Conservation (phyloP, 2,888 invertebrate genomes). For the Elmis aenea region DNA sequence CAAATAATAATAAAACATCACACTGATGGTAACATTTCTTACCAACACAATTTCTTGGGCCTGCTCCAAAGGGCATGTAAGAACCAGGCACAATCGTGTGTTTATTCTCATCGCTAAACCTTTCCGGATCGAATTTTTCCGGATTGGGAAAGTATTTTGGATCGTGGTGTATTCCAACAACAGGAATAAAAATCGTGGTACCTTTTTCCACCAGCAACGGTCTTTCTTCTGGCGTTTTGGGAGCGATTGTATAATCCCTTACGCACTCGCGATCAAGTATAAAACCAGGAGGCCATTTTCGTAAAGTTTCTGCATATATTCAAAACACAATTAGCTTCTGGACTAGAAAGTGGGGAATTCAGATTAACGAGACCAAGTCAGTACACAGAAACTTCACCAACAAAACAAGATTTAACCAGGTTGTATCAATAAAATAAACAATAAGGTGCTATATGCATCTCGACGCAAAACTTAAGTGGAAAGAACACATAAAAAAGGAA, state of each 20-base stretch:
- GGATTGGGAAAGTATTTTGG: slow-evolving; percentile 54
- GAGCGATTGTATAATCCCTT: slow-evolving; percentile 47
- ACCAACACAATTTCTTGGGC: slow-evolving; percentile 43
- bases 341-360: too few species aligned
- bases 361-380: too few species aligned
- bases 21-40: too few species aligned
- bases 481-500: too few species aligned
- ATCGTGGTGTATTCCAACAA: slow-evolving; percentile 52
- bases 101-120: slow-evolving; percentile 52
- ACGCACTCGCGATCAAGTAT: slow-evolving; percentile 48
- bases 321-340: too few species aligned
- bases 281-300: slow-evolving; percentile 48
- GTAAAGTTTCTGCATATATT: slow-evolving; percentile 43
- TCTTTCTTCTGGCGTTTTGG: slow-evolving; percentile 33
- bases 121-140: slow-evolving; percentile 49
- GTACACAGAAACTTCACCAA: too few species aligned
- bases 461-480: too few species aligned
- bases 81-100: slow-evolving; percentile 48
- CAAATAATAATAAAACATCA: too few species aligned
- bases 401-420: too few species aligned
- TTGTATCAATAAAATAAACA: too few species aligned
- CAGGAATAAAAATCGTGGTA: slow-evolving; percentile 47
- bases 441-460: too few species aligned
- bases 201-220: slow-evolving; percentile 44
- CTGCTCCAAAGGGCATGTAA: slow-evolving; percentile 51